Evolutionary conservation across 2,113 vertebrate genomes (phyloP), one percentile per base, ranked within the genome.

Genomic region (Brienomyrus brachyistius): DNA sequence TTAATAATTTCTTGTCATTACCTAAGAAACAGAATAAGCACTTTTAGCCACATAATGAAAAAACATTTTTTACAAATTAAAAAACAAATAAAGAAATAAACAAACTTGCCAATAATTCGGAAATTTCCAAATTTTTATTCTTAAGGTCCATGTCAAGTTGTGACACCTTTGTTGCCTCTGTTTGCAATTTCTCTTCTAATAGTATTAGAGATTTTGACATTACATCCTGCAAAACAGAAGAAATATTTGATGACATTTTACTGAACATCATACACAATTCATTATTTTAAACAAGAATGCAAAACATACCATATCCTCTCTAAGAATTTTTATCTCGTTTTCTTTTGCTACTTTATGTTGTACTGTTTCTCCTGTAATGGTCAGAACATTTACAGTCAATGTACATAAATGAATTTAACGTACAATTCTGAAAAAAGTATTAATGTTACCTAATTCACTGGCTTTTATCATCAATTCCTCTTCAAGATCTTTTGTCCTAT

Each of bases 271-370:
- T 27, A 56, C 17, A 74, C n/a, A 52, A 21, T 88, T 86, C 5
- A 43, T 50, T 52, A 83, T 83, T 83, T 83, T 48, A 84, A 84
- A 84, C 7, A 48, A 84, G 43, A 54, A 56, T 87, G 21, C 7
- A 54, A 87, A 56, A 87, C 27, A 50, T 91, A 91, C 92, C 94
- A 97, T 91, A 83, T 95, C 92, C 91, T 92, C 93, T 93, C 94
- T 94, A 35, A 98, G 92, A 90, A 94, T 93, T 93, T 97, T 94
- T 90, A 98, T 94, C 92, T 97, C 93, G 84, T 82, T 92, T 92
- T 97, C 95, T 92, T 95, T 95, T 88, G 95, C 93, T 91, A 92
- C 92, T 94, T 95, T 96, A 70, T 95, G 88, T 86, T 95, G 93
- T 51, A 85, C 92, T 91, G 95, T 94, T 91, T 96, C 93, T 92